Base-by-base conservation (phyloP, 2,797 vertebrate species). In the Neosalanx taihuensis region DNA sequence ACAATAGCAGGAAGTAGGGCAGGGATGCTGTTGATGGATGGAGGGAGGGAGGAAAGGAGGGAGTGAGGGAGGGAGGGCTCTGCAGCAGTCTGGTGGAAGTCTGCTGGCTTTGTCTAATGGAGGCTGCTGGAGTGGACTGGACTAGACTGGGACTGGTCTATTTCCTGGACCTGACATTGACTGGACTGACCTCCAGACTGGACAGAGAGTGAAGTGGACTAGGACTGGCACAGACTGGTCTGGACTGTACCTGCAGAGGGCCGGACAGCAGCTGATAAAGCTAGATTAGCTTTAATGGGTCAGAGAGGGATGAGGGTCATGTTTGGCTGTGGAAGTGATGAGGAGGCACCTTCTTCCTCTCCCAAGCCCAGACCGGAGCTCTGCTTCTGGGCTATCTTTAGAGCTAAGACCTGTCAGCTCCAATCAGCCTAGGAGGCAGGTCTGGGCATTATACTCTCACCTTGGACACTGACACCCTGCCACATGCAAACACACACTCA, bases 321-420 rank as follows among this genome's bases (percentile, higher is more conserved):
- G 69, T 70, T 69, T 61, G 68, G 64, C 58, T 64, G 61, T 62
- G 74, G 75, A 83, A 79, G 72, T 77, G 78, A 81, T 85, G 82
- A 87, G 72, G 68, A 64, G 75, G 77, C 77, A 71, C 26, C 49
- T 46, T 46, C 41, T 12, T 46, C 41, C 41, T 12, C 41, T 5
- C 51, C 51, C 5, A 46, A 63, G 31, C 23, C 3, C 30, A 26
- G 62, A 13, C 63, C 70, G 63, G 51, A 75, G 49, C 20, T 26
- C 41, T 26, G 64, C 17, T 33, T 26, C 64, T 2, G 33, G 30
- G 80, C 76, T 85, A 81, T 83, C 75, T 82, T 76, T 85, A 83
- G 78, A 31, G 30, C 46, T 67, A 82, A 84, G 81, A 69, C 53
- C 75, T 72, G 77, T 77, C 74, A 46, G 64, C 64, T 30, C 57